Evolutionary conservation across 1,140 invertebrate species (phyloP).

Genomic region (Listronotus oregonensis): DNA sequence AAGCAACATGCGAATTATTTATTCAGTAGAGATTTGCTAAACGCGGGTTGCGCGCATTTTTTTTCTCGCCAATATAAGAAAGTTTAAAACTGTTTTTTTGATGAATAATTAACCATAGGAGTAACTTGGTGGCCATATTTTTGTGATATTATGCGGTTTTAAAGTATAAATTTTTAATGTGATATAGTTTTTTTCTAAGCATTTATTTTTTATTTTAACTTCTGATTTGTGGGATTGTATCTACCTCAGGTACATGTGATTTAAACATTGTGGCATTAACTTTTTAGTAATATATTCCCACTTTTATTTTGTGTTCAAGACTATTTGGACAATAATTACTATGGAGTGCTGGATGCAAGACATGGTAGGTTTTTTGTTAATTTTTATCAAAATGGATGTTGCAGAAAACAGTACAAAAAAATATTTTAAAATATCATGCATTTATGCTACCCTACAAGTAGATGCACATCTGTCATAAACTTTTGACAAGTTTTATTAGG

Average conservation of each 20-base stretch:
- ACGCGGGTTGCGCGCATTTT: constrained; percentile 3
- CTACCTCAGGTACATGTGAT: not conserved
- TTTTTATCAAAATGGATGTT: too few species aligned
- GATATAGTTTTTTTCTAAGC: too few species aligned
- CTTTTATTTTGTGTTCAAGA: constrained; percentile 1
- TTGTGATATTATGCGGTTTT: not conserved
- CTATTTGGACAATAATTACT: not conserved
- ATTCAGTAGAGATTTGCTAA: constrained; percentile 22
- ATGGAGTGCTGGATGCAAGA: constrained; percentile 52
- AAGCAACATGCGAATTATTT: constrained; percentile 14
- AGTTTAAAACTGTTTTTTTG: not conserved
- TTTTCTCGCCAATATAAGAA: not conserved
- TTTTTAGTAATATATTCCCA: not conserved
- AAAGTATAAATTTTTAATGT: too few species aligned
- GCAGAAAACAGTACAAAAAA: too few species aligned
- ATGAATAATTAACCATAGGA: not conserved
- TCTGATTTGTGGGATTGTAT: not conserved
- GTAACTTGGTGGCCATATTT: not conserved
- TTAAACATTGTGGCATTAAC: not conserved
- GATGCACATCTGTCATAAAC: too few species aligned
- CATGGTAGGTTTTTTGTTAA: constrained; percentile 42
- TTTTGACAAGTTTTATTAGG: too few species aligned
- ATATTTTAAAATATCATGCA: too few species aligned
- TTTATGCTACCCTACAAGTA: too few species aligned
- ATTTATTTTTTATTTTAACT: too few species aligned